These are phyloP conservation scores for Camptogramma bilineatum DNA, from an alignment of 2,888 invertebrate species.

Conservation along the genomic window DNA sequence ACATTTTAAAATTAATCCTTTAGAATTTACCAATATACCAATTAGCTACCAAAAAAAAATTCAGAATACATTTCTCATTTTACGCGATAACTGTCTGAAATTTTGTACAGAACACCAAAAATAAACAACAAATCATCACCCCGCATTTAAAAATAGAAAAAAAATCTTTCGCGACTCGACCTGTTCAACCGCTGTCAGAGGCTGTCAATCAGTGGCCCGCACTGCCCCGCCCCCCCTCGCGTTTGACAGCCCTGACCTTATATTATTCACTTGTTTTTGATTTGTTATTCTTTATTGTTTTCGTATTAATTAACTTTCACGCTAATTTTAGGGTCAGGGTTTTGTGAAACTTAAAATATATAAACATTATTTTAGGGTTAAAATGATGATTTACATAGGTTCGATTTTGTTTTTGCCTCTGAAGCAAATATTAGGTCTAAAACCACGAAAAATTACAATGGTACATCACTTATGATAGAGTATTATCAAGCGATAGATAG, in stretches of 20 bases:
- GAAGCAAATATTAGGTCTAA: too few species aligned
- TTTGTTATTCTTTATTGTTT: constrained; percentile 45
- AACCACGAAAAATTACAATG: too few species aligned
- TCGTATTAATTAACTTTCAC: constrained; percentile 46
- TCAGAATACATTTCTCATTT: too few species aligned
- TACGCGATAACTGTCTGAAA: background rate
- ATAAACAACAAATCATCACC: constrained; percentile 46
- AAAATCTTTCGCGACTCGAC: constrained; percentile 78
- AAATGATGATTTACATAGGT: too few species aligned
- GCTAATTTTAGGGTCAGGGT: constrained; percentile 8
- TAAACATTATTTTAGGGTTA: too few species aligned
- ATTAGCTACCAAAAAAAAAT: too few species aligned
- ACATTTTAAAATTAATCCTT: too few species aligned
- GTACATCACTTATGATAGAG: too few species aligned
- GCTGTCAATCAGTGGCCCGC: constrained; percentile 80
- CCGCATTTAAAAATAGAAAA: constrained; percentile 52
- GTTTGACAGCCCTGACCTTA: constrained; percentile 47
- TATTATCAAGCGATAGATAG: too few species aligned
- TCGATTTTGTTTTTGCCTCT: too few species aligned
- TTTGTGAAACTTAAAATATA: too few species aligned
- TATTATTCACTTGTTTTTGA: constrained; percentile 41
- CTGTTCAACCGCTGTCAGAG: constrained; percentile 80
- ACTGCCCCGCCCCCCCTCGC: constrained; percentile 42
- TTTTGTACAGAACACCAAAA: constrained; percentile 54
- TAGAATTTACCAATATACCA: too few species aligned